These are phyloP conservation scores for Scopus umbretta DNA, from an alignment of 2,113 vertebrate genomes.

Conservation along the genomic window DNA sequence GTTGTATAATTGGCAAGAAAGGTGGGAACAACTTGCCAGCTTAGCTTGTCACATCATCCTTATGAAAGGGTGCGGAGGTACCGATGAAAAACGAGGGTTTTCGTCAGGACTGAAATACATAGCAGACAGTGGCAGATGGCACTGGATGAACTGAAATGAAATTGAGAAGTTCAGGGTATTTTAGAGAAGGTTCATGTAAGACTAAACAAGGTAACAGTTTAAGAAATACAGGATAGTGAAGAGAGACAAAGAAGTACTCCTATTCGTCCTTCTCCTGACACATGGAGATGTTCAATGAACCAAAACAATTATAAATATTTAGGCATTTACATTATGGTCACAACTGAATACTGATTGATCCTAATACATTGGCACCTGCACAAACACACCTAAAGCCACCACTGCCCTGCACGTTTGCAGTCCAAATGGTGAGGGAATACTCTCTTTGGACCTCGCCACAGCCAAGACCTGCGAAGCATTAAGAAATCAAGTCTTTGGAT, in stretches of 20 bases:
- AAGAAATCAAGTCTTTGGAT: neutral
- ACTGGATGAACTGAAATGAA: neutral
- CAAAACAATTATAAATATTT: neutral
- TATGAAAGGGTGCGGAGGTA: neutral
- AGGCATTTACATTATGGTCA: neutral
- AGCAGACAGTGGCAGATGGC: conserved; percentile 19
- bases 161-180: neutral
- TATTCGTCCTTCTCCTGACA: neutral
- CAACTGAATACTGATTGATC: neutral
- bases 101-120: neutral
- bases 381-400: neutral
- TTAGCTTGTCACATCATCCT: neutral
- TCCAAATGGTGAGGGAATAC: neutral
- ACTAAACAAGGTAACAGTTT: neutral
- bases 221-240: neutral
- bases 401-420: no score
- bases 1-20: neutral
- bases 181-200: neutral
- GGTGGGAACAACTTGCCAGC: conserved; percentile 1
- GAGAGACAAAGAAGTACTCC: neutral
- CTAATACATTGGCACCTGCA: neutral
- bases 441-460: neutral
- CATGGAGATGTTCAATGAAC: neutral
- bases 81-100: neutral
- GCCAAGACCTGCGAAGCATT: neutral